Conservation (phyloP, 2,888 invertebrate species). For the Furcula furcula region DNA sequence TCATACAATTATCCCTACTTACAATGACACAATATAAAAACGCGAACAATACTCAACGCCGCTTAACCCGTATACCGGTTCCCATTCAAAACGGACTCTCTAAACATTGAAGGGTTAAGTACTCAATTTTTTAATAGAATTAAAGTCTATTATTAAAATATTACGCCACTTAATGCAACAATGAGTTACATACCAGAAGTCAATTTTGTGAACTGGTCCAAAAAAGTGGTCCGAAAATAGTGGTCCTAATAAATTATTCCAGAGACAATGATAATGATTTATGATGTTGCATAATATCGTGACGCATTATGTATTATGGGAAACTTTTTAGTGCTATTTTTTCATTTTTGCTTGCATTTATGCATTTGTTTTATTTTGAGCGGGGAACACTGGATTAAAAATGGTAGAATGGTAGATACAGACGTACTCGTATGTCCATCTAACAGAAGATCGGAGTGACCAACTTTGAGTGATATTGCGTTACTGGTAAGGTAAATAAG, state of each 20-base stretch:
- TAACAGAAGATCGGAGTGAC: too few species aligned
- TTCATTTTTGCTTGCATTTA: slow-evolving; percentile 15
- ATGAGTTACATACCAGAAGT: slow-evolving; percentile 53
- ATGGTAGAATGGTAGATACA: too few species aligned
- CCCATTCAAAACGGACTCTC: slow-evolving; percentile 14
- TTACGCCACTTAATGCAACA: slow-evolving; percentile 53
- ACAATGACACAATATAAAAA: slow-evolving; percentile 14
- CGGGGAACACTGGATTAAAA: too few species aligned
- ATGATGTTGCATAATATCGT: slow-evolving; percentile 28
- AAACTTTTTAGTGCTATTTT: slow-evolving; percentile 14
- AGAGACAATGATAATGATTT: slow-evolving; percentile 47
- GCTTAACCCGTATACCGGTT: slow-evolving; percentile 25
- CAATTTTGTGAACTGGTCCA: slow-evolving; percentile 43
- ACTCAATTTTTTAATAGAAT: slow-evolving; percentile 27
- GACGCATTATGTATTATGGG: slow-evolving; percentile 38
- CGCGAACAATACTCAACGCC: slow-evolving; percentile 9
- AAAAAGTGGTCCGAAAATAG: slow-evolving; percentile 8
- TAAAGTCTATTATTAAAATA: slow-evolving; percentile 50
- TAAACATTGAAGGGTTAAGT: slow-evolving; percentile 28
- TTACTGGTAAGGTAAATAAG: too few species aligned
- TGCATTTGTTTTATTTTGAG: slow-evolving; percentile 4
- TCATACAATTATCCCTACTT: slow-evolving; percentile 29
- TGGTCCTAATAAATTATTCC: slow-evolving; percentile 31
- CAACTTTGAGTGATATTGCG: too few species aligned
- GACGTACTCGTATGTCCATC: too few species aligned